Evolutionary conservation across 2,113 vertebrate species (phyloP), one percentile per base, ranked within the genome.

Genomic region (Nothobranchius kuhntae): DNA sequence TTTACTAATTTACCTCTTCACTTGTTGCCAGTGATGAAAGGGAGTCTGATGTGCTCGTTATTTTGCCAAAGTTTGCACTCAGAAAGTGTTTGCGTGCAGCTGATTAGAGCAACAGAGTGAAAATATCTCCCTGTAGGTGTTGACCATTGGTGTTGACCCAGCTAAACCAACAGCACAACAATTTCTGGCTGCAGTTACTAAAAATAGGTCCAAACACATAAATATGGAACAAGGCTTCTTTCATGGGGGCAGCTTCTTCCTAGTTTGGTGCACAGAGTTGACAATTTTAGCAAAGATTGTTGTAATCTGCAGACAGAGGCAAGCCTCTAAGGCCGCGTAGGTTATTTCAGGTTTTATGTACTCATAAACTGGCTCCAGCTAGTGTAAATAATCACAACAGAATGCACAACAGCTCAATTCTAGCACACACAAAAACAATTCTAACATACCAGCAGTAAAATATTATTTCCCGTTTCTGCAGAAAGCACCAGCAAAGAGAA

Each of bases 131-230:
- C 30, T 50, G 64, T 8, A 67, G 57, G 76, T 30, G 42, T 61
- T 68, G 75, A 77, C 82, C 75, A 21, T 21, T 21, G 57, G 76
- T 30, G 42, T 61, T 68, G 75, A 77, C 82, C 75, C 77, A 66
- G 79, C 83, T 71, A 79, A 89, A 86, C 78, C 63, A 89, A 91
- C 75, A 85, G 62, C 51, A 70, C 68, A 60, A 78, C 61, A 62
- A 82, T 79, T 89, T 70, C 69, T 45, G 46, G 62, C 82, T 61
- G 53, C 65, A 59, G 56, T 72, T 79, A 38, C 87, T 84, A 88
- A 90, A 89, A 89, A 88, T 89, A 91, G 78, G 60, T 1, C 0
- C 53, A 71, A 87, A 89, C 83, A 90, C 91, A 92, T 81, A 92
- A 91, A 92, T 81, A 89, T 3, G 26, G 35, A 47, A 86, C 84